phyloP scores from a whole-genome alignment of 2,113 vertebrate species.

The Agapornis roseicollis region DNA sequence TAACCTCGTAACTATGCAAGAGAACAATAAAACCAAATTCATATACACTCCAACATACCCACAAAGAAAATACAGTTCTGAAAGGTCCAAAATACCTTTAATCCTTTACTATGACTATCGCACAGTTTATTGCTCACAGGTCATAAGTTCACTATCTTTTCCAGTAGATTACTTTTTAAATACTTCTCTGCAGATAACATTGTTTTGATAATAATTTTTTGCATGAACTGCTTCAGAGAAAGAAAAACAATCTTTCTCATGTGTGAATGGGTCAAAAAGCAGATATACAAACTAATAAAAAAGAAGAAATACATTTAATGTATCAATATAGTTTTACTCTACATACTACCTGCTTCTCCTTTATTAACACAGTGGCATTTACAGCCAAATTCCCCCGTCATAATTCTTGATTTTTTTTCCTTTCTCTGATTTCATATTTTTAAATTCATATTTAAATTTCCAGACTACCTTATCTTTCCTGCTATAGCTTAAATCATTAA shows the following conservation, averaged over 20 bases:
- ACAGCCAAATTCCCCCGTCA: not conserved
- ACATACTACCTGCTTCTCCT: not conserved
- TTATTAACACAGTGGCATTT: not conserved
- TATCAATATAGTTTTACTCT: not conserved
- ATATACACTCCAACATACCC: not conserved
- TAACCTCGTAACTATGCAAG: conserved; percentile 35
- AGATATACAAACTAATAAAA: not conserved
- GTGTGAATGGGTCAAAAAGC: not conserved
- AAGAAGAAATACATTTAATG: not conserved
- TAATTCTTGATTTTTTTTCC: not conserved
- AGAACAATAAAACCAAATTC: conserved; percentile 5
- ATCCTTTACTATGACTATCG: not conserved
- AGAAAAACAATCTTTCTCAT: not conserved
- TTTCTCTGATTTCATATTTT: not conserved
- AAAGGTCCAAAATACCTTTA: not conserved
- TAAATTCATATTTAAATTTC: not conserved
- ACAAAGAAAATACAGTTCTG: not conserved
- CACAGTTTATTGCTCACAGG: not conserved
- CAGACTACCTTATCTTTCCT: not conserved
- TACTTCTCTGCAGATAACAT: not conserved
- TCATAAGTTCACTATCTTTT: not conserved
- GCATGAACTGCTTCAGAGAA: not conserved
- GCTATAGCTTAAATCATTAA: not conserved
- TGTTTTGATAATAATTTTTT: not conserved
- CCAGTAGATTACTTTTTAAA: not conserved